Percentiles rank a stretch among this genome's conserved stretches.
These are phyloP conservation scores for Trichogramma pretiosum DNA, from an alignment of 1,140 invertebrate species.

Conservation along the genomic window DNA sequence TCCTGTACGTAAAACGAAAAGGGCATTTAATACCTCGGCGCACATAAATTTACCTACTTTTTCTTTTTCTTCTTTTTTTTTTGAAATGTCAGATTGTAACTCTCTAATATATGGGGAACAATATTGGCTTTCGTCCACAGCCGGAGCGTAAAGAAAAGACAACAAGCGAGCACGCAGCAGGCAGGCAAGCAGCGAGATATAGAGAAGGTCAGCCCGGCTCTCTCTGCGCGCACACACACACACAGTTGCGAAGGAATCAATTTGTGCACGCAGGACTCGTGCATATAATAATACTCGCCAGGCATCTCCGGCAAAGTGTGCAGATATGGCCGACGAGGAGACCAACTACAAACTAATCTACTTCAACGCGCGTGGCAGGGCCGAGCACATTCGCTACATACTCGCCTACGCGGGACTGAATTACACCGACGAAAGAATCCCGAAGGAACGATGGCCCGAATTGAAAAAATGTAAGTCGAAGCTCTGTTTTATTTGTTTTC, in stretches of 20 bases:
- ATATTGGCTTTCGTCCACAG: too few species aligned
- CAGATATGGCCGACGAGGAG: slow-evolving; percentile 26
- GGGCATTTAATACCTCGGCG: too few species aligned
- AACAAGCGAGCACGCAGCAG: too few species aligned
- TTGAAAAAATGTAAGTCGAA: slow-evolving; percentile 49
- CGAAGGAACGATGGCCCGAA: slow-evolving; percentile 48
- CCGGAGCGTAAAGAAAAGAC: too few species aligned
- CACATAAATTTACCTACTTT: too few species aligned
- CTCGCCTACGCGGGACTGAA: slow-evolving; percentile 54
- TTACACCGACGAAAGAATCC: slow-evolving; percentile 55
- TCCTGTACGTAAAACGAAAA: too few species aligned
- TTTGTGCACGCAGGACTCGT: neutral
- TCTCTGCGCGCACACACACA: neutral
- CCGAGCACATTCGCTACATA: slow-evolving; percentile 59
- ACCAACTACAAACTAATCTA: slow-evolving; percentile 54
- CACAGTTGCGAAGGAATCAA: neutral
- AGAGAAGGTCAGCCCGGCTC: too few species aligned
- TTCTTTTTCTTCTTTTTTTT: too few species aligned
- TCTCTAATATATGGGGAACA: too few species aligned
- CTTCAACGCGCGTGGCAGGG: slow-evolving; percentile 58
- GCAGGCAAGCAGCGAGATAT: too few species aligned
- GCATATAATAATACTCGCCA: neutral
- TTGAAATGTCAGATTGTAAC: too few species aligned
- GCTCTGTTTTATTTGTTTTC: too few species aligned
- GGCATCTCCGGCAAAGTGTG: neutral